Evolutionary conservation across 2,797 vertebrate species (phyloP).

Genomic region (Xiphophorus birchmanni): DNA sequence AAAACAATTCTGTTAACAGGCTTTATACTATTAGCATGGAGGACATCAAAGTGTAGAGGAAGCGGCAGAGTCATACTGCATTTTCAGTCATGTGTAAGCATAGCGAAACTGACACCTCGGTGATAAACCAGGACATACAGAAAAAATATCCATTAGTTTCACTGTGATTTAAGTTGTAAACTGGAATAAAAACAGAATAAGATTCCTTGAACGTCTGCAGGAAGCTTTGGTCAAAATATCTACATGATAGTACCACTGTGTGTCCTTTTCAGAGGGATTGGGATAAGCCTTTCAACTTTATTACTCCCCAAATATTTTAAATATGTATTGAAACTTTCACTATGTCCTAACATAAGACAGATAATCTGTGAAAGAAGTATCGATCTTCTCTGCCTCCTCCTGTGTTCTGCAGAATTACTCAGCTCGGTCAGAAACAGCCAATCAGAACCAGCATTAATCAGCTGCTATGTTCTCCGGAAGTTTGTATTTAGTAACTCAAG

Average conservation of each 20-base stretch:
- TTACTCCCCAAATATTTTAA: not conserved
- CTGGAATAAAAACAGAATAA: not conserved
- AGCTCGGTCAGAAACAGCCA: too few species aligned
- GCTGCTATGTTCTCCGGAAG: too few species aligned
- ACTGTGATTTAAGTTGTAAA: not conserved
- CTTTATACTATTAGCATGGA: not conserved
- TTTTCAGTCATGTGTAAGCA: not conserved
- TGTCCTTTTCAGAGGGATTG: not conserved
- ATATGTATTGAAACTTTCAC: too few species aligned
- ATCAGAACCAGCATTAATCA: too few species aligned
- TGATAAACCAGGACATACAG: not conserved
- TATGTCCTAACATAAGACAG: too few species aligned
- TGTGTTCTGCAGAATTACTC: too few species aligned
- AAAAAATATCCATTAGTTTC: not conserved
- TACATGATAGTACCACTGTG: not conserved
- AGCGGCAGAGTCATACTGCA: not conserved
- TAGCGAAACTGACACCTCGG: conserved; percentile 1
- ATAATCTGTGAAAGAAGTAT: too few species aligned
- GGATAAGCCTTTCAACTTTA: not conserved
- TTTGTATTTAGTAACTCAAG: too few species aligned
- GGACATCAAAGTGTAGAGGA: conserved; percentile 23
- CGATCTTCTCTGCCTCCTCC: too few species aligned
- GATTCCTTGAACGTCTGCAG: not conserved
- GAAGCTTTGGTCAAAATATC: not conserved
- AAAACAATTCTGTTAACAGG: conserved; percentile 39